Conservation (phyloP, 2,113 vertebrate genomes). For the Varanus salvator region DNA sequence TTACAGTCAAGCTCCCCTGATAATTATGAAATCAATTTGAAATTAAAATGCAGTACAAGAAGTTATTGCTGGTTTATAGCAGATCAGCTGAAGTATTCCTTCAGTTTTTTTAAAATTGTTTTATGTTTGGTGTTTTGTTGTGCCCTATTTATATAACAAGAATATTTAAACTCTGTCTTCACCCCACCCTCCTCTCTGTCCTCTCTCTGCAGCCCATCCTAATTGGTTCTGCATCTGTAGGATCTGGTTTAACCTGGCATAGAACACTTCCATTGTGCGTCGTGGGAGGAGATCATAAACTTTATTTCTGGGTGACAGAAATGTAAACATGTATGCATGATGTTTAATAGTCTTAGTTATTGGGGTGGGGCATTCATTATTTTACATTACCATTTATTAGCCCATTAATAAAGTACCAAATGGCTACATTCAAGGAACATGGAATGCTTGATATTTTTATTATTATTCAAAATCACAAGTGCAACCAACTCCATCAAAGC, state of each 20-base stretch:
- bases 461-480: slow-evolving; percentile 26
- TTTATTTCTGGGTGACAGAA: slow-evolving; percentile 96
- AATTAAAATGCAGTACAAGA: not conserved
- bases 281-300: slow-evolving; percentile 90
- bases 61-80: not conserved
- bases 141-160: not conserved
- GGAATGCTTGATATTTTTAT: slow-evolving; percentile 7
- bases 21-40: not conserved
- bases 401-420: slow-evolving; percentile 19
- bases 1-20: not conserved
- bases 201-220: slow-evolving; percentile 85
- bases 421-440: not conserved
- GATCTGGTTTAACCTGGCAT: slow-evolving; percentile 95
- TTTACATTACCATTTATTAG: slow-evolving; percentile 31
- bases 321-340: slow-evolving; percentile 77
- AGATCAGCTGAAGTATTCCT: not conserved
- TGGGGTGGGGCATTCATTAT: not conserved
- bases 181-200: not conserved
- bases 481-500: slow-evolving; percentile 19
- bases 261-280: slow-evolving; percentile 91
- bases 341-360: not conserved
- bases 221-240: slow-evolving; percentile 85
- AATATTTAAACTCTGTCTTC: slow-evolving; percentile 22
- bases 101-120: not conserved
- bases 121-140: not conserved